Evolutionary conservation across 2,797 vertebrate species (phyloP).

Genomic region (Darevskia nairensis): DNA sequence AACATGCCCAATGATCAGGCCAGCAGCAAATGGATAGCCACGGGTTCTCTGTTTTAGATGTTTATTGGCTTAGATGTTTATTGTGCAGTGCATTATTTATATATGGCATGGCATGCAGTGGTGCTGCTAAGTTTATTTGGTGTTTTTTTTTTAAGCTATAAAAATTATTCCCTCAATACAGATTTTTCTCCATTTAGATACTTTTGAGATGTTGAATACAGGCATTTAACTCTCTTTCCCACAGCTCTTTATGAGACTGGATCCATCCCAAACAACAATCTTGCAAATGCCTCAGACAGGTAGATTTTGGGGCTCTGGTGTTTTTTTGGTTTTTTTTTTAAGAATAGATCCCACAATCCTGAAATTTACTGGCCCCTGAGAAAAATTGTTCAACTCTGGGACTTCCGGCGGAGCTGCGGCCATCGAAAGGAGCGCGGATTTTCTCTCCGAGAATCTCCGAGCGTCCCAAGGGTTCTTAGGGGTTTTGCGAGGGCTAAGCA

Average conservation of each 20-base stretch:
- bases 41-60: too few relatives aligned
- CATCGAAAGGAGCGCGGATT: too few relatives aligned
- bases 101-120: neutral
- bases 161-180: neutral
- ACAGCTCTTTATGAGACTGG: neutral
- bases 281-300: neutral
- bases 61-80: neutral
- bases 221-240: neutral
- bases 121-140: neutral
- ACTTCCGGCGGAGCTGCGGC: too few relatives aligned
- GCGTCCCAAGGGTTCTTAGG: too few relatives aligned
- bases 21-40: too few relatives aligned
- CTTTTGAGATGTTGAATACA: neutral
- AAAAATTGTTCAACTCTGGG: neutral
- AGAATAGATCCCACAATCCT: neutral
- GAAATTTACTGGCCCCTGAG: too few relatives aligned
- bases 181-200: neutral
- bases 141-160: too few relatives aligned
- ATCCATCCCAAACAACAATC: neutral
- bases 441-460: too few relatives aligned
- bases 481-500: too few relatives aligned
- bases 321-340: too few relatives aligned
- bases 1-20: too few relatives aligned
- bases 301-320: neutral
- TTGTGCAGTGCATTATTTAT: neutral